Percentiles rank a stretch among this genome's conserved stretches.
These are phyloP conservation scores for Podarcis cretensis DNA, from an alignment of 2,113 vertebrate genomes.

Conservation along the genomic window DNA sequence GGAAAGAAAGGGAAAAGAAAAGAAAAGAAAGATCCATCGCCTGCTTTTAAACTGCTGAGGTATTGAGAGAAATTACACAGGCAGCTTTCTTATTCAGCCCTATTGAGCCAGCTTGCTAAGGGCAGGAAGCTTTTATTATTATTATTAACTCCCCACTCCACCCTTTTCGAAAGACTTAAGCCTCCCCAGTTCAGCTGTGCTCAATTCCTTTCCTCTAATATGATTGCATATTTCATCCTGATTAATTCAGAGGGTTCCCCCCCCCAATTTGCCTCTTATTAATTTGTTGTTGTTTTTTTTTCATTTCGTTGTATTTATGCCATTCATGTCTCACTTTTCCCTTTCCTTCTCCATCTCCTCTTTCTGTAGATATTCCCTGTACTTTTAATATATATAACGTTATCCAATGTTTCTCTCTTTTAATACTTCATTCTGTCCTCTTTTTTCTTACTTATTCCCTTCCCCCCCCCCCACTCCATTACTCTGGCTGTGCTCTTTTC, in stretches of 20 bases:
- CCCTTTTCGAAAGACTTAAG: conserved; percentile 17
- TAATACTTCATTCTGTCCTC: conserved; percentile 6
- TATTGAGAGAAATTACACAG: conserved; percentile 73
- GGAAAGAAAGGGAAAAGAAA: neutral
- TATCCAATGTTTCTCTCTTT: conserved; percentile 22
- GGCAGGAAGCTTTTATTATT: conserved; percentile 63
- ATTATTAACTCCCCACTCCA: conserved; percentile 30
- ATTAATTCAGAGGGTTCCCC: conserved; percentile 45
- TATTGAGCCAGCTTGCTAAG: conserved; percentile 68
- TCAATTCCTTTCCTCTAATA: conserved; percentile 26
- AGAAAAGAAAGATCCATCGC: conserved; percentile 69
- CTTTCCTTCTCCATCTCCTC: neutral
- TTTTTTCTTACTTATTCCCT: neutral
- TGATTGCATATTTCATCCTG: conserved; percentile 42
- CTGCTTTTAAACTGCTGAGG: conserved; percentile 66
- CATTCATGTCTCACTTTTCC: neutral
- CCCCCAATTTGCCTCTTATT: neutral
- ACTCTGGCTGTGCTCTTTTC: conserved; percentile 49
- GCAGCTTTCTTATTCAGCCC: conserved; percentile 70
- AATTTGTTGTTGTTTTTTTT: neutral
- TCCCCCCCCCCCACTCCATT: neutral
- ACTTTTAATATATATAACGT: conserved; percentile 10
- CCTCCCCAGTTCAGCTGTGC: neutral
- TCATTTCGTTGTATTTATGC: neutral
- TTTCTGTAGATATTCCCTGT: neutral